Evolutionary conservation across 35 echinoderm and acorn worm species (phyloP), one percentile per base, ranked within the genome.

Genomic region (Anneissia japonica): DNA sequence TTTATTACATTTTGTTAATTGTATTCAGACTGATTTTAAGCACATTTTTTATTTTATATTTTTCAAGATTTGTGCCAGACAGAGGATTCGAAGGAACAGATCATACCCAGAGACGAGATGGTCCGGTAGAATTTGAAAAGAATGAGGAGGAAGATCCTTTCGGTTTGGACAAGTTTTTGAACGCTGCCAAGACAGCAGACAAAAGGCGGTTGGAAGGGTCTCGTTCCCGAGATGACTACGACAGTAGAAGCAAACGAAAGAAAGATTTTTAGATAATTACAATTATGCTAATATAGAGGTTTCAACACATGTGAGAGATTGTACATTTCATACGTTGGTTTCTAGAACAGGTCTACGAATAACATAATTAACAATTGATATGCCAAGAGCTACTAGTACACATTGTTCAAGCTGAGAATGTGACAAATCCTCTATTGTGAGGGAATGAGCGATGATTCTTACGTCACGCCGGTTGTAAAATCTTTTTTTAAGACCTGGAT

Each of bases 91-190:
- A 86, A 33, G 96, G 96, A 6, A 91, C 96, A 19, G 96, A 99
- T 79, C 81, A 86, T 46, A 84, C 80, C 11, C 84, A 92, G 12
- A 82, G 96, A 36, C 82, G 96, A 39, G 92, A 94, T 39, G 96
- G 96, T 0, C 96, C 96, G 28, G 96, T 99, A 46, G 92, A 99
- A 87, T 99, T 94, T 87, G 96, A 99, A 79, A 81, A 84, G 5
- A 79, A 99, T 39, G 95, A 93, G 31, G 96, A 99, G 36, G 96
- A 99, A 84, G 96, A 99, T 92, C 92, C 92, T 76, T 99, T 99
- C 86, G 92, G 92, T 87, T 85, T 99, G 81, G 89, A 95, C 73
- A 88, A 91, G 56, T 95, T 95, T 86, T 95, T 95, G 89, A 86
- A 85, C 38, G 89, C 74, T 46, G 93, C 89, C 45, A 91, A 87